Conservation (phyloP, 2,888 invertebrate species). For the Parapristionchus giblindavisi region DNA sequence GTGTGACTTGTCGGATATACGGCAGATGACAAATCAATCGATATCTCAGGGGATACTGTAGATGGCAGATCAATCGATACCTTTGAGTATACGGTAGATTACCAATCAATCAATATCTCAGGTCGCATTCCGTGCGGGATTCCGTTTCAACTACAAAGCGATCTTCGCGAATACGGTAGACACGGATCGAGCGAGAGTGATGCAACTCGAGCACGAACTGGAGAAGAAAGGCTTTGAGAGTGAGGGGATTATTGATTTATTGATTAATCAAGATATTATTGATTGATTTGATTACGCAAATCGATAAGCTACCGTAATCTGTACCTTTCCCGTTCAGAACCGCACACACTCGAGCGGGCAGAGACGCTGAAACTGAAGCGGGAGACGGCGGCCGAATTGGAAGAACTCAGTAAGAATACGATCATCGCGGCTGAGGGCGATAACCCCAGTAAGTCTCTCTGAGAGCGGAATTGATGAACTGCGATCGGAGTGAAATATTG, state of each 20-base stretch:
- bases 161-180: conserved; percentile 4
- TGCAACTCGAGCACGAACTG: conserved; percentile 1
- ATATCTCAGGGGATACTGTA: neutral
- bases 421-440: conserved; percentile 22
- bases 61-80: neutral
- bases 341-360: conserved; percentile 32
- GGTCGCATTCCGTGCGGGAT: neutral
- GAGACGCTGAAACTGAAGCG: neutral
- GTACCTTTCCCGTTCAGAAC: neutral
- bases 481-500: neutral
- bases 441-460: conserved; percentile 19
- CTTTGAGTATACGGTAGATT: neutral
- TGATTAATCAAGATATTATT: neutral
- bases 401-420: conserved; percentile 7
- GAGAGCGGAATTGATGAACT: neutral
- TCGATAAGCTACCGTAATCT: neutral
- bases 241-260: neutral
- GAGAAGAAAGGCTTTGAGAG: conserved; percentile 23
- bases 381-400: conserved; percentile 30
- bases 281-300: neutral
- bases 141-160: conserved; percentile 18
- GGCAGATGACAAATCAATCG: neutral
- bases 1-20: conserved; percentile 9
- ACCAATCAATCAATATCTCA: neutral
- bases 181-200: conserved; percentile 4